These are phyloP conservation scores for Plusia festucae DNA, from an alignment of 2,888 invertebrate genomes.

Conservation along the genomic window DNA sequence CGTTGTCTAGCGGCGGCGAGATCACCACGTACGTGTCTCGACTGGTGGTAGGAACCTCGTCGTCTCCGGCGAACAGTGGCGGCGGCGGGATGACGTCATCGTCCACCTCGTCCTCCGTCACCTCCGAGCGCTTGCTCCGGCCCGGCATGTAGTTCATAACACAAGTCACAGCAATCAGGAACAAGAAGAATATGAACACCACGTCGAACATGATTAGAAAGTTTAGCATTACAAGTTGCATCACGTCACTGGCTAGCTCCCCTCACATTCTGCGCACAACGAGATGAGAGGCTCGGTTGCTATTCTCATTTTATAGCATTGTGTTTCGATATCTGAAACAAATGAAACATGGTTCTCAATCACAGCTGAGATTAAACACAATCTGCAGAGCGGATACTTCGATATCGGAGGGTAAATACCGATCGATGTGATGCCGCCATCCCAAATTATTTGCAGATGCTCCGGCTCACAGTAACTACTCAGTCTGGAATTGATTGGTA, in stretches of 20 bases:
- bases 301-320: conserved; percentile 55
- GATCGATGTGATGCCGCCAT: neutral
- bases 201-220: conserved; percentile 96
- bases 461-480: neutral
- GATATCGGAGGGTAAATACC: neutral
- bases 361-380: neutral
- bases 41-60: conserved; percentile 71
- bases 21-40: conserved; percentile 87
- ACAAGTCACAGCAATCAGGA: conserved; percentile 95
- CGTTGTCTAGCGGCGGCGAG: conserved; percentile 80
- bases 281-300: conserved; percentile 36
- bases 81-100: conserved; percentile 87
- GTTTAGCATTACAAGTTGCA: conserved; percentile 96
- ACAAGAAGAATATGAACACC: conserved; percentile 96
- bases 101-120: conserved; percentile 84
- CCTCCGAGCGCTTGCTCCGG: conserved; percentile 82
- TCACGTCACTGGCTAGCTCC: conserved; percentile 84
- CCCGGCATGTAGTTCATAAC: conserved; percentile 95
- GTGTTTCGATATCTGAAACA: conserved; percentile 61
- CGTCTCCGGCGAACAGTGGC: conserved; percentile 81
- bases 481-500: conserved; percentile 4
- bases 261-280: conserved; percentile 80
- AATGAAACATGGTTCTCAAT: conserved; percentile 18
- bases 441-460: conserved; percentile 4
- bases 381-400: conserved; percentile 3